Percentiles rank a stretch among this genome's conserved stretches.
Evolutionary conservation across 2,113 vertebrate species (phyloP).

Genomic region (Harpagus bidentatus): DNA sequence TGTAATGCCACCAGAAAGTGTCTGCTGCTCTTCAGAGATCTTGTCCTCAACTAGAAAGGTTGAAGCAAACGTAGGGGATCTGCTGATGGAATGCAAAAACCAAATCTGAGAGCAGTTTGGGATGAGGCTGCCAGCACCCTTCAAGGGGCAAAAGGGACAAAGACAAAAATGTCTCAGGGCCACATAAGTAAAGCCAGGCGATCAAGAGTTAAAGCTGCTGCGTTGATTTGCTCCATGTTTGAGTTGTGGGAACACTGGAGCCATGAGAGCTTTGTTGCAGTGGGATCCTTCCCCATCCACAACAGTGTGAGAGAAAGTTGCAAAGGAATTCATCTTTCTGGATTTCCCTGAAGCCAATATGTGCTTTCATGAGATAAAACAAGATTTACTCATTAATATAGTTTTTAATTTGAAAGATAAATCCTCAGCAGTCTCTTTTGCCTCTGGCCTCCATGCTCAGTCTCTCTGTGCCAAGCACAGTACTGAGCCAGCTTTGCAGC

Average conservation of each 20-base stretch:
- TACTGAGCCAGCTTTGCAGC: constrained; percentile 24
- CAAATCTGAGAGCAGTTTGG: not conserved
- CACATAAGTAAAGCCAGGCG: accelerated
- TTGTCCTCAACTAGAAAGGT: not conserved
- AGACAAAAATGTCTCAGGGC: not conserved
- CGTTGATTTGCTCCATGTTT: accelerated
- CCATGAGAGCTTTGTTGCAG: not conserved
- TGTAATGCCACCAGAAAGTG: not conserved
- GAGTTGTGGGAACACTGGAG: not conserved
- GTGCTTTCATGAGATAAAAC: not conserved
- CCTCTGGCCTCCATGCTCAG: not conserved
- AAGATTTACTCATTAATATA: not conserved
- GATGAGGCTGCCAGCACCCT: not conserved
- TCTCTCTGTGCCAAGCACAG: not conserved
- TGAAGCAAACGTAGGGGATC: not conserved
- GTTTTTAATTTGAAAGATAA: not conserved
- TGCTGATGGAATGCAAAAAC: not conserved
- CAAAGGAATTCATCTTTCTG: not conserved
- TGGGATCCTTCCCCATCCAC: not conserved
- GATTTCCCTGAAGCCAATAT: not conserved
- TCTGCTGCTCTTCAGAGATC: not conserved
- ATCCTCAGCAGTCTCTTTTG: not conserved
- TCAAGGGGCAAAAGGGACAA: not conserved
- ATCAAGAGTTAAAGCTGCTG: not conserved
- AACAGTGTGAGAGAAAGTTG: not conserved